Conservation (phyloP, 2,888 invertebrate genomes). For the Agrotis clavis region DNA sequence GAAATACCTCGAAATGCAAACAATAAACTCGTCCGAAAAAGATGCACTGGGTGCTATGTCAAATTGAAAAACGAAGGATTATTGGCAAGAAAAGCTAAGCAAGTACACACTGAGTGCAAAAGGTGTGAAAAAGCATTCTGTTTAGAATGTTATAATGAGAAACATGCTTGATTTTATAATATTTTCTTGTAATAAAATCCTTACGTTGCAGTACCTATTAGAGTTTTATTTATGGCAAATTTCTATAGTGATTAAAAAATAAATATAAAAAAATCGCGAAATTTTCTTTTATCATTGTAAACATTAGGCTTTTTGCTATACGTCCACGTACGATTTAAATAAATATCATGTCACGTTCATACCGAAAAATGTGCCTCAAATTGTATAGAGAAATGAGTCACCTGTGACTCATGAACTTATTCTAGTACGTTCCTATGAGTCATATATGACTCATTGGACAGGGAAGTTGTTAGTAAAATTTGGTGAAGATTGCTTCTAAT, state of each 20-base stretch:
- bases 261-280: conserved; percentile 14
- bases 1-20: conserved; percentile 47
- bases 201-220: not conserved
- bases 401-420: no score
- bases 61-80: conserved; percentile 53
- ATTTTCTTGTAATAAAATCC: conserved; percentile 21
- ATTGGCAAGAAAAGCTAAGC: conserved; percentile 47
- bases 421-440: no score
- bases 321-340: conserved; percentile 10
- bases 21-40: no score
- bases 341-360: conserved; percentile 6
- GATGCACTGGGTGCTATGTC: conserved; percentile 48
- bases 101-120: conserved; percentile 58
- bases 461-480: no score
- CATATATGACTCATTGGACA: no score
- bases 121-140: conserved; percentile 53
- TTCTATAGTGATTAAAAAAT: conserved; percentile 6
- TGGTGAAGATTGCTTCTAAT: no score
- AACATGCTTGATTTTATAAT: conserved; percentile 34
- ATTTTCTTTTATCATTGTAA: conserved; percentile 18
- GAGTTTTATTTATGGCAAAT: conserved; percentile 18
- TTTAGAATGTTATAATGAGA: conserved; percentile 49
- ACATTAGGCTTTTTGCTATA: conserved; percentile 16
- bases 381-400: no score
- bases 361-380: no score